Base-by-base conservation (phyloP, 2,113 vertebrate genomes). In the Entomyzon cyanotis region DNA sequence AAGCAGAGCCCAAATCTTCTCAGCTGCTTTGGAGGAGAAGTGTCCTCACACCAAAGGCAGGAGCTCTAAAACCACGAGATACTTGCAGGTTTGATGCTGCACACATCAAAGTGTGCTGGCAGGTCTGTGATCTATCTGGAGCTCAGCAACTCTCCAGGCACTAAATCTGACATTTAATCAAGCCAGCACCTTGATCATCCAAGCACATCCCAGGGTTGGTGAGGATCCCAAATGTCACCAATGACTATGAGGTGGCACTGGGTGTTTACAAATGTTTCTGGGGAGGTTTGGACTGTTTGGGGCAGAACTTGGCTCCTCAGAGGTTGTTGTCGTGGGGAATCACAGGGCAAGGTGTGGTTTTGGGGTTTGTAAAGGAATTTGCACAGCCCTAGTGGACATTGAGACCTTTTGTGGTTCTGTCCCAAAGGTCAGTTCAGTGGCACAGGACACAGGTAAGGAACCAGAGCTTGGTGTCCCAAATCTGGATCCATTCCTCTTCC, bases 341-440 rank as follows among this genome's bases (percentile, higher is more conserved):
- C 42, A 5, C 15, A 2, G 12, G 27, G 37, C 2, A 35, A 19
- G 55, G 1, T 23, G 15, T 65, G 75, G 9, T 11, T 63, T 82
- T 35, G 7, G 3, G n/a, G 28, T 37, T 75, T 83, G 7, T 7
- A 11, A 49, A 41, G 52, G 53, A 33, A 15, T 25, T 24, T 20
- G 17, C 30, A 56, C 30, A 44, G 41, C 69, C 50, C 35, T 17
- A 0, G 28, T 2, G 0, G 0, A 35, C 1, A 2, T 0, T 7
- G 42, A 35, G 52, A 18, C 22, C 12, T 56, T 22, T 12, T 8
- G 37, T 2, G 7, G 39, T 49, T 63, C n/a, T 6, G 0, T 20
- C 63, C 46, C 68, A 44, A 58, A 2, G 0, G 4, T 4, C 55
- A 33, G 4, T 11, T 50, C 15, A 6, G 35, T 6, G 12, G 5